phyloP scores from a whole-genome alignment of 2,888 invertebrate genomes.

The Patella caerulea region DNA sequence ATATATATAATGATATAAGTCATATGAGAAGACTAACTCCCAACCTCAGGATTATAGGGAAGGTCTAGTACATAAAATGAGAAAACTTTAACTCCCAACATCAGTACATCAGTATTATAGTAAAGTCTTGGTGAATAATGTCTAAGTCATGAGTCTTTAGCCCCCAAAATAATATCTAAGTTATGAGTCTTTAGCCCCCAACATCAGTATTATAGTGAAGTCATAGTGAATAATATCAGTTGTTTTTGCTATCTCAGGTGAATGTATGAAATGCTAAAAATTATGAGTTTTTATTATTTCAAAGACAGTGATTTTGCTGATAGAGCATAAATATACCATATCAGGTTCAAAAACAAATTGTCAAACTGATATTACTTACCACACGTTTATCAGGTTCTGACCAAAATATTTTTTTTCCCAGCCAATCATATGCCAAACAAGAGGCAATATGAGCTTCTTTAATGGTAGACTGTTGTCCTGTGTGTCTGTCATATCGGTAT shows the following conservation, averaged over 20 bases:
- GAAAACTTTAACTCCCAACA: too few species aligned
- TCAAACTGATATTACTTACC: conserved; percentile 74
- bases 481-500: conserved; percentile 81
- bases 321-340: neutral
- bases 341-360: neutral
- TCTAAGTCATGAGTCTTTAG: too few species aligned
- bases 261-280: neutral
- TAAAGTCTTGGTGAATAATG: too few species aligned
- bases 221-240: too few species aligned
- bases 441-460: conserved; percentile 81
- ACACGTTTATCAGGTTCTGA: conserved; percentile 87
- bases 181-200: too few species aligned
- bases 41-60: too few species aligned
- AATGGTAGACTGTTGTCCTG: conserved; percentile 44
- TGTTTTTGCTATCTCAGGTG: neutral
- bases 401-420: conserved; percentile 91
- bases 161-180: too few species aligned
- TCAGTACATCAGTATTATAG: too few species aligned
- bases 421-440: conserved; percentile 90
- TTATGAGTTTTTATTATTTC: neutral
- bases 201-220: too few species aligned
- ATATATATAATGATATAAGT: too few species aligned
- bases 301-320: neutral
- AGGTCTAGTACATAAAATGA: too few species aligned
- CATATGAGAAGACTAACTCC: too few species aligned